Evolutionary conservation across 2,113 vertebrate species (phyloP), one percentile per base, ranked within the genome.

Genomic region (Monopterus albus): DNA sequence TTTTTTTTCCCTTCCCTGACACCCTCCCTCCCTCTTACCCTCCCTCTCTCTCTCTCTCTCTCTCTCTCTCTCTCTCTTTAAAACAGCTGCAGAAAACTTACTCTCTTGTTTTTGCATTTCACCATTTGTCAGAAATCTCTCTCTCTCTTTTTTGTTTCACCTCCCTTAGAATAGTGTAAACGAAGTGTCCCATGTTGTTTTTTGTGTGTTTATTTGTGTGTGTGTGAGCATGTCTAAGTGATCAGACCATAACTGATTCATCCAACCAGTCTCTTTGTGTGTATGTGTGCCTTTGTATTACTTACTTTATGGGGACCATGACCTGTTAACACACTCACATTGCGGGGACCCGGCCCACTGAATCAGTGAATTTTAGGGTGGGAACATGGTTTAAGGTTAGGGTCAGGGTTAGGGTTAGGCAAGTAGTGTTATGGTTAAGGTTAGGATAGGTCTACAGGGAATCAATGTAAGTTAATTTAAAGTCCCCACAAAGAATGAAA

Each of bases 21-120:
- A 29, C 65, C 8, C 50, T 52, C 40, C 26, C 51, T 33, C 51
- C 2, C 21, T 8, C 36, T 4, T 28, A 26, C 45, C 4, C 67
- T 18, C 45, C 17, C 36, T 35, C 35, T 15, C 5, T 45, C 38
- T n/a, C 26, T 40, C 29, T 53, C 20, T 45, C 40, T 49, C 42
- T 59, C 51, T 59, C 39, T 63, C 69, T 59, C 63, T 72, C 72
- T 63, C 36, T 31, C 69, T 63, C 58, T 50, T 45, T 15, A 60
- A 79, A 89, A 85, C 83, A 84, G 88, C 87, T 88, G 84, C 74
- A 79, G 81, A 66, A 78, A 83, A 57, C 58, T 39, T 76, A 62
- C 49, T 79, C 51, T 80, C 69, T 71, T 79, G 64, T 71, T 85
- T 72, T 69, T 69, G 52, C 51, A 8, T 18, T 67, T 58, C 51